phyloP scores from a whole-genome alignment of 1,140 invertebrate species.

The Drosophila oshimai region DNA sequence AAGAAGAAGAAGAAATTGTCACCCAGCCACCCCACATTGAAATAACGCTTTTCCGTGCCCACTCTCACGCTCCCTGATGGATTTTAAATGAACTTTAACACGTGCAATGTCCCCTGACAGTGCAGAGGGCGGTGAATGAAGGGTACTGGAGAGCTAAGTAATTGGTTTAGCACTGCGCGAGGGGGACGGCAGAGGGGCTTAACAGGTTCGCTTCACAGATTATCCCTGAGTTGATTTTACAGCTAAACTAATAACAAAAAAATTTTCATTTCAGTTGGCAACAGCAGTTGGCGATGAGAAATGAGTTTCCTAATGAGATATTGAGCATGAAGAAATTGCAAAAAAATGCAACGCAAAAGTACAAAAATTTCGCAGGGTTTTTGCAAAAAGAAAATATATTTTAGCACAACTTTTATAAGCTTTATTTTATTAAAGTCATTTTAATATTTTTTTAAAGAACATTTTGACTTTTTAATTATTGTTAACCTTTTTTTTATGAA shows the following conservation, averaged over 20 bases:
- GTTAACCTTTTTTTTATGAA: no score
- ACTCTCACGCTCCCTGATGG: constrained; percentile 51
- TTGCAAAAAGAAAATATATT: no score
- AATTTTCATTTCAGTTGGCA: constrained; percentile 29
- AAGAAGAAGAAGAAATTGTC: constrained; percentile 52
- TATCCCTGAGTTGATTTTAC: constrained; percentile 47
- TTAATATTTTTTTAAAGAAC: no score
- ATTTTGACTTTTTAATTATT: no score
- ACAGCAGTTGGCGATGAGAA: constrained; percentile 21
- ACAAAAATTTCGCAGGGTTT: not conserved
- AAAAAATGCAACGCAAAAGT: not conserved
- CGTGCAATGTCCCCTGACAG: constrained; percentile 50
- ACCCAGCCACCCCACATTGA: constrained; percentile 23
- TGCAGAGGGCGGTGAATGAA: not conserved
- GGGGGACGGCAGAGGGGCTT: not conserved
- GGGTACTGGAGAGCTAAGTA: constrained; percentile 59
- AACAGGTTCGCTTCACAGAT: constrained; percentile 38
- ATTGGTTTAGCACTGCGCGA: constrained; percentile 60
- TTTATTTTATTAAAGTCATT: no score
- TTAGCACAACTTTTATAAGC: no score
- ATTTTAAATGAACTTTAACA: constrained; percentile 81
- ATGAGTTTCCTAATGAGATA: constrained; percentile 35
- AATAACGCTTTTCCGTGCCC: constrained; percentile 13
- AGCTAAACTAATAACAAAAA: constrained; percentile 42
- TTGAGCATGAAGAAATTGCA: constrained; percentile 20